phyloP scores from a whole-genome alignment of 2,113 vertebrate species.

The Proterorhinus semilunaris region DNA sequence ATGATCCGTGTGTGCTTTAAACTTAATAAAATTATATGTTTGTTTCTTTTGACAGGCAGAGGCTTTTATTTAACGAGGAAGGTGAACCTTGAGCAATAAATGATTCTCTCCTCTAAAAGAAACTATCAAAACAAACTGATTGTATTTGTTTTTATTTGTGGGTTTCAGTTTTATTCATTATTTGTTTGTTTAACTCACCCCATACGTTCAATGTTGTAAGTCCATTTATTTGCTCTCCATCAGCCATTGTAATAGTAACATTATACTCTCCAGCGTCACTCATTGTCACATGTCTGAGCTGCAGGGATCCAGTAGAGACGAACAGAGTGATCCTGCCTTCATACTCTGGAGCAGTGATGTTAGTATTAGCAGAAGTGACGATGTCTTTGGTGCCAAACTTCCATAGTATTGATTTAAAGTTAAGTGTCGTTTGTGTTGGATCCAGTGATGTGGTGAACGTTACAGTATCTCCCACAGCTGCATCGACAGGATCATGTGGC shows the following conservation, averaged over 20 bases:
- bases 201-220: rapidly evolving
- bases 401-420: rapidly evolving
- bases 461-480: slow-evolving; percentile 25
- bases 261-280: slow-evolving; percentile 36
- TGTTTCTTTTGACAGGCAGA: no score
- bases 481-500: slow-evolving; percentile 21
- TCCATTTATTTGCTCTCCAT: rapidly evolving
- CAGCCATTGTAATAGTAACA: rapidly evolving
- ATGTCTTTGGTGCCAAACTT: rapidly evolving
- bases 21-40: no score
- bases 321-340: slow-evolving; percentile 21
- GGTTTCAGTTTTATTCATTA: neutral
- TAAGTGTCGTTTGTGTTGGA: neutral
- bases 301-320: slow-evolving; percentile 39
- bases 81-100: no score
- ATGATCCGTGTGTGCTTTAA: no score
- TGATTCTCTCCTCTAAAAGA: no score
- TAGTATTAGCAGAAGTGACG: rapidly evolving
- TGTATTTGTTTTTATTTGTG: no score
- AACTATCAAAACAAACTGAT: no score
- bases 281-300: slow-evolving; percentile 41
- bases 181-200: slow-evolving; percentile 21
- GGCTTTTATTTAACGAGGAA: no score
- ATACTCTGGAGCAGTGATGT: neutral
- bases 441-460: slow-evolving; percentile 27